Conservation (phyloP, 2,113 vertebrate species). For the Abramis brama region DNA sequence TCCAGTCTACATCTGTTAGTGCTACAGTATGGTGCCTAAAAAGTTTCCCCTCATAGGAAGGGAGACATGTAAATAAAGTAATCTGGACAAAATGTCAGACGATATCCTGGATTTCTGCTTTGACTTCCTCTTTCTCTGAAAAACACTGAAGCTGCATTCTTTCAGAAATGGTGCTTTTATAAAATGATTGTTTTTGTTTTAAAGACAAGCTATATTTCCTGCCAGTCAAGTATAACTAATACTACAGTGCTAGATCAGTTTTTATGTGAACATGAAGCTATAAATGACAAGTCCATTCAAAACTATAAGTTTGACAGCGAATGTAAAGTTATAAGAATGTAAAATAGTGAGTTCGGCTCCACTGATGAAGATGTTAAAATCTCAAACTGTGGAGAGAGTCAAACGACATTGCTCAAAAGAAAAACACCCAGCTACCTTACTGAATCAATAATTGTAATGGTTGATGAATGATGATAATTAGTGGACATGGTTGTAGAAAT, state of each 20-base stretch:
- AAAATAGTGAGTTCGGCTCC: not conserved
- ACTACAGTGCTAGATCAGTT: not conserved
- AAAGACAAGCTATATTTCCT: not conserved
- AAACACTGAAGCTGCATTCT: conserved; percentile 27
- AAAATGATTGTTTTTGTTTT: not conserved
- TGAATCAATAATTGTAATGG: not conserved
- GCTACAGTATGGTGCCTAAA: not conserved
- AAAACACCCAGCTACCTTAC: not conserved
- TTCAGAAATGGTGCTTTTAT: not conserved
- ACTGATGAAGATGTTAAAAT: not conserved
- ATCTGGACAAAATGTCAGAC: conserved; percentile 5
- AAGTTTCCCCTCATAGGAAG: not conserved
- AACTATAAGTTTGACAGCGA: not conserved
- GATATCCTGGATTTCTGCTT: conserved; percentile 45
- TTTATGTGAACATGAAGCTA: not conserved
- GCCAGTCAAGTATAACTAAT: not conserved
- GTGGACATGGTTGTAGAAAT: conserved; percentile 4
- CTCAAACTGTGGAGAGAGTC: not conserved
- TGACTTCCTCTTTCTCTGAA: conserved; percentile 38
- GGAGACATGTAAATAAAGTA: conserved; percentile 20
- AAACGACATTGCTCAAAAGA: not conserved
- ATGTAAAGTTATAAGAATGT: not conserved
- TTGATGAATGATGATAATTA: conserved; percentile 11
- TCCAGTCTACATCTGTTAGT: conserved; percentile 25
- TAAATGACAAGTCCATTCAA: not conserved